Base-by-base conservation (phyloP, 1,140 invertebrate genomes). In the Cyclargus thomasi region DNA sequence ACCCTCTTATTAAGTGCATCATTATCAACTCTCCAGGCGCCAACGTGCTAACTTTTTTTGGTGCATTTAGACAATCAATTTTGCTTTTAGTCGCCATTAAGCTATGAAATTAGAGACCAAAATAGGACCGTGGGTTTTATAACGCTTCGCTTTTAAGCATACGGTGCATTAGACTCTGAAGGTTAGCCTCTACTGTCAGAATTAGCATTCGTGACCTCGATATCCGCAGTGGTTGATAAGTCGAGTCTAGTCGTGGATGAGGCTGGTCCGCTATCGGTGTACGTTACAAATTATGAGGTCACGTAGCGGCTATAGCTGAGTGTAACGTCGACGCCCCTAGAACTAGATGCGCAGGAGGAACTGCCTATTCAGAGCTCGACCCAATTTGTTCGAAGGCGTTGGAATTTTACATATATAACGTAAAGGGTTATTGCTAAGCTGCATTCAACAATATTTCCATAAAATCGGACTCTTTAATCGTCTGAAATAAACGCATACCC, bases 201-300 rank as follows among this genome's bases (percentile, higher is more conserved):
- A 47, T 47, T 47, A 47, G 14, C 14, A 47, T 47, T 47, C 39
- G 14, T 47, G 14, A 16, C 39, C 39, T 47, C 14, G 14, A 47
- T 47, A 47, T 8, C 14, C 39, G 39, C 14, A 47, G 1, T 47
- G 11, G 39, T 47, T 14, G 39, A 47, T 47, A 47, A 47, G 39
- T 47, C 39, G 10, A 14, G 39, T 47, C 39, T 47, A 47, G 39
- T 14, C 39, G 10, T 47, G 39, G 39, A 47, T 47, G 39, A 4
- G 39, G 39, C 39, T 14, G 39, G 29, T 29, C 29, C 39, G 39
- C 18, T 16, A 53, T 16, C 47, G 47, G 47, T 53, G 1, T 53
- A 53, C 47, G n/a, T 53, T 53, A n/a, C 47, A 53, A 53, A 17
- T 17, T 17, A 55, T 20, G 53, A 55, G 53, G 53, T 55, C 53